These are phyloP conservation scores for Oegoconia quadripuncta DNA, from an alignment of 2,888 invertebrate species.

Conservation along the genomic window DNA sequence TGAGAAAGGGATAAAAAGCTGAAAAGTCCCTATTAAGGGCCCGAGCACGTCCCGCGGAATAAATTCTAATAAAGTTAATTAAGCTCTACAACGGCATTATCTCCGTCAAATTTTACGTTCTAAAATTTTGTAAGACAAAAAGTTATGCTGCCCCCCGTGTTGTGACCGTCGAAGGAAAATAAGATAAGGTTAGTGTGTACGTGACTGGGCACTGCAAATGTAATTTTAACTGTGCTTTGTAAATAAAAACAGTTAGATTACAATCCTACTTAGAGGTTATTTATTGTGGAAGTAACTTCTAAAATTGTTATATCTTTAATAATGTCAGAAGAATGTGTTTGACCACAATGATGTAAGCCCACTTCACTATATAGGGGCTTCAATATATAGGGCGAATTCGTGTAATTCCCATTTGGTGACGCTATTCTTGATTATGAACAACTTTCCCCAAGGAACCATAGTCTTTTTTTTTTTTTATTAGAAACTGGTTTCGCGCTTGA, in stretches of 20 bases:
- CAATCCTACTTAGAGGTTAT: too few species aligned
- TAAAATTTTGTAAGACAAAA: conserved; percentile 58
- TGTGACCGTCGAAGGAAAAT: conserved; percentile 40
- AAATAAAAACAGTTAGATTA: neutral
- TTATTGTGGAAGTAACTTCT: neutral
- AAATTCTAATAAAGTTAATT: conserved; percentile 77
- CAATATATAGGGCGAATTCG: too few species aligned
- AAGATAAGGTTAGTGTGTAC: conserved; percentile 52
- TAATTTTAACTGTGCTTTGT: conserved; percentile 11
- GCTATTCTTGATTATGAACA: too few species aligned
- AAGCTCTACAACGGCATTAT: conserved; percentile 66
- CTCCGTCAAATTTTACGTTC: conserved; percentile 59
- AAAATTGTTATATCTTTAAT: too few species aligned
- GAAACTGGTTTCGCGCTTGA: too few species aligned
- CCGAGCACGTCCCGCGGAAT: conserved; percentile 57
- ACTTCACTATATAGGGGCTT: too few species aligned
- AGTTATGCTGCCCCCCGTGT: conserved; percentile 30
- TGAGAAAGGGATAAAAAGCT: conserved; percentile 32
- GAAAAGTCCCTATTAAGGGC: conserved; percentile 35
- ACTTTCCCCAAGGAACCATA: too few species aligned
- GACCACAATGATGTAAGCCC: too few species aligned
- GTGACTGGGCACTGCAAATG: conserved; percentile 43
- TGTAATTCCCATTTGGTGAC: too few species aligned
- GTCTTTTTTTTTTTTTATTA: too few species aligned
- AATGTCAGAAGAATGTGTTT: too few species aligned